Conservation (phyloP, 2,888 invertebrate species). For the Torymus auratus region DNA sequence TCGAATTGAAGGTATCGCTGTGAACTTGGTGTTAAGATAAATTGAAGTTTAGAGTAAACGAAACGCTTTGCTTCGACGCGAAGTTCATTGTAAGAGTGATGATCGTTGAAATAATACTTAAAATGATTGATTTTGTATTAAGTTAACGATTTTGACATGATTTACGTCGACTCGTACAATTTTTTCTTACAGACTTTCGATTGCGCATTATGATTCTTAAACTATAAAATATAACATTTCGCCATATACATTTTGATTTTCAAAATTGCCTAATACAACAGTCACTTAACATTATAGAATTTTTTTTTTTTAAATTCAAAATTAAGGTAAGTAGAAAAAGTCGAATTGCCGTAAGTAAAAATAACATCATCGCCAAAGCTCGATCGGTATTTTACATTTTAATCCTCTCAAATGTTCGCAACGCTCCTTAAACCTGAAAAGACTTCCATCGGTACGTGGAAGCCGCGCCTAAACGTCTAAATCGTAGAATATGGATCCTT, state of each 20-base stretch:
- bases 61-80: no score
- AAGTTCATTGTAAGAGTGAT: no score
- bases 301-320: not conserved
- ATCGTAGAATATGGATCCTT: constrained; percentile 43
- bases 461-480: constrained; percentile 29
- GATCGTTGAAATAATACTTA: no score
- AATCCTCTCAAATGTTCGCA: constrained; percentile 15
- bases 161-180: not conserved
- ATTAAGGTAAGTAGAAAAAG: constrained; percentile 28
- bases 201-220: constrained; percentile 6
- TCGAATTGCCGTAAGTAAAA: constrained; percentile 20
- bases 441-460: constrained; percentile 4
- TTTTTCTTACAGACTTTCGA: not conserved
- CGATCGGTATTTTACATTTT: constrained; percentile 44
- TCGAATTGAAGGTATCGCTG: no score
- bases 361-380: constrained; percentile 39
- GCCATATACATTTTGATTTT: constrained; percentile 23
- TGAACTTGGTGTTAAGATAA: no score
- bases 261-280: constrained; percentile 2
- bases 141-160: no score
- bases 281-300: not conserved
- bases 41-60: no score
- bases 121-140: no score
- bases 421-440: constrained; percentile 2
- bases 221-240: not conserved